A percentile compares a stretch with the other conserved stretches of the same genome.
These are phyloP conservation scores for Baronia brevicornis DNA, from an alignment of 2,888 invertebrate species.

Conservation along the genomic window DNA sequence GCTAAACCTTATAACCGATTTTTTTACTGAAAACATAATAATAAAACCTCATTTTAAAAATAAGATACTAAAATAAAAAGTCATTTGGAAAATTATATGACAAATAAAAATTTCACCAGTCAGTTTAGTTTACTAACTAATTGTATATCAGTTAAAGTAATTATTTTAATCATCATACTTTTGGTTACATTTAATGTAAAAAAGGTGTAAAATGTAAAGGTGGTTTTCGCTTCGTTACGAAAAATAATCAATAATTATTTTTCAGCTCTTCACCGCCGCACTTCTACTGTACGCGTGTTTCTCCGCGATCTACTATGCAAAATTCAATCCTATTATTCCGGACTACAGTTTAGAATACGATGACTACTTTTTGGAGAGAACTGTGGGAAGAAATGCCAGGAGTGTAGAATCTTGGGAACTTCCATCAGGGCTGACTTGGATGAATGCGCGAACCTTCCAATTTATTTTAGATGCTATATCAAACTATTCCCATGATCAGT, in stretches of 20 bases:
- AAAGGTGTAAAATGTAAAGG: too few relatives aligned
- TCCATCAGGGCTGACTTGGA: slow-evolving; percentile 68
- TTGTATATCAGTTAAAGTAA: too few relatives aligned
- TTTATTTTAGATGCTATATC: slow-evolving; percentile 78
- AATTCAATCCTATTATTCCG: slow-evolving; percentile 87
- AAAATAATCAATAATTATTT: slow-evolving; percentile 23
- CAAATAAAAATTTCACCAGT: too few relatives aligned
- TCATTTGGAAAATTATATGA: too few relatives aligned
- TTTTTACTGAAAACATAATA: too few relatives aligned
- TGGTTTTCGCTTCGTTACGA: too few relatives aligned
- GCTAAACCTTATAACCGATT: too few relatives aligned
- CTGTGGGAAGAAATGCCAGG: slow-evolving; percentile 69
- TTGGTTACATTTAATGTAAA: too few relatives aligned
- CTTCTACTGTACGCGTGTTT: slow-evolving; percentile 88
- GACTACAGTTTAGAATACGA: slow-evolving; percentile 85
- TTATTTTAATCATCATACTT: too few relatives aligned
- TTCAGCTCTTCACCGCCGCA: slow-evolving; percentile 86
- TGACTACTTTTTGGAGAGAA: slow-evolving; percentile 82
- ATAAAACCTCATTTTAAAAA: too few relatives aligned
- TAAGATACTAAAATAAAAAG: too few relatives aligned
- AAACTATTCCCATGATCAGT: slow-evolving; percentile 49
- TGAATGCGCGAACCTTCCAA: slow-evolving; percentile 78
- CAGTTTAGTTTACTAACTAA: too few relatives aligned
- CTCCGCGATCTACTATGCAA: slow-evolving; percentile 91
- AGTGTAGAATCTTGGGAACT: slow-evolving; percentile 51